These are phyloP conservation scores for Anas platyrhynchos DNA, from an alignment of 2,113 vertebrate genomes.

Conservation along the genomic window DNA sequence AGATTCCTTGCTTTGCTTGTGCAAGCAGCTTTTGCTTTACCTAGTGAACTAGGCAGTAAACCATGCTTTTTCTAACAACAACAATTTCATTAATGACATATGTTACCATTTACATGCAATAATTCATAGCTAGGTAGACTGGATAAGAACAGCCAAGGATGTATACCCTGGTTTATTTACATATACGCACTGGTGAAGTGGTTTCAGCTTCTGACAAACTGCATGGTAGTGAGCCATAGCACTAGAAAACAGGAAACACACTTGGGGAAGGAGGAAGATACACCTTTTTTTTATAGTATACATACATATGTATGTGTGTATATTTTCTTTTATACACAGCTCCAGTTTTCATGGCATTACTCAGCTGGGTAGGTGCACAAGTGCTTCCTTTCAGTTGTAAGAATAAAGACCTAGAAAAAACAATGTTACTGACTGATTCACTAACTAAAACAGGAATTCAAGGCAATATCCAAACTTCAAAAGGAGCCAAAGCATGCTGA, in stretches of 20 bases:
- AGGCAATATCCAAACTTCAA: not conserved
- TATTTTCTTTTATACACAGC: not conserved
- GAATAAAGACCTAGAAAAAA: not conserved
- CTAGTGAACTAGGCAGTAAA: not conserved
- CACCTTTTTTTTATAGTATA: not conserved
- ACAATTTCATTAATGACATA: not conserved
- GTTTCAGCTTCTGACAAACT: not conserved
- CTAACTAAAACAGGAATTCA: not conserved
- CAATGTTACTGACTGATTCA: not conserved
- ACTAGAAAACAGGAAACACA: conserved; percentile 31
- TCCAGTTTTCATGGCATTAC: not conserved
- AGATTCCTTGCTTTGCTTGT: no score
- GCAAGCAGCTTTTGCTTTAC: no score
- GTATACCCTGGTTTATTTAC: not conserved
- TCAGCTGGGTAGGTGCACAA: not conserved
- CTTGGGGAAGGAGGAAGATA: not conserved
- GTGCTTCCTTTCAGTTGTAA: not conserved
- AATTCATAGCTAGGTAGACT: not conserved
- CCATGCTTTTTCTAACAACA: not conserved
- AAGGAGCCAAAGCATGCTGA: not conserved
- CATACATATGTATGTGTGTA: no score
- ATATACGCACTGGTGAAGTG: not conserved
- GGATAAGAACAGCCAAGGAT: conserved; percentile 24
- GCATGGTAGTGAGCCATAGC: not conserved
- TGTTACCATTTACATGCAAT: not conserved